phyloP scores from a whole-genome alignment of 2,797 vertebrate genomes.

The Takifugu ocellatus region DNA sequence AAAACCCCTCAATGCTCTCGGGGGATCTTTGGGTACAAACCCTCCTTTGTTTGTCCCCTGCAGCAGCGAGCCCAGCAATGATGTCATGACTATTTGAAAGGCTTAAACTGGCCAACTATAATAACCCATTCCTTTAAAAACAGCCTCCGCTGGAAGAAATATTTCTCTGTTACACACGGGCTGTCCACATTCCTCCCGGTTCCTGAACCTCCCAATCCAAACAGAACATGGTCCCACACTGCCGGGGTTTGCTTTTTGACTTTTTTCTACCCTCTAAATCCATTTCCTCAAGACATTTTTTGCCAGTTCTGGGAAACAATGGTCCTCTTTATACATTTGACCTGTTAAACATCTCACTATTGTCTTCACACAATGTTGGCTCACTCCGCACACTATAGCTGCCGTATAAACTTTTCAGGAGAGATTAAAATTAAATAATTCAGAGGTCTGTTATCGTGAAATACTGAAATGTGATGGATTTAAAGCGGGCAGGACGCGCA shows the following conservation, averaged over 20 bases:
- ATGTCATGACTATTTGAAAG: conserved; percentile 79
- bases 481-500: background rate
- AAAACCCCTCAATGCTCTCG: conserved; percentile 64
- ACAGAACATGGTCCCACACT: conserved; percentile 69
- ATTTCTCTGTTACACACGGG: conserved; percentile 73
- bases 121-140: conserved; percentile 79
- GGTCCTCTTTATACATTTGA: conserved; percentile 58
- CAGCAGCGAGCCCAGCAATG: conserved; percentile 71
- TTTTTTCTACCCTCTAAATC: conserved; percentile 56
- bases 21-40: conserved; percentile 72
- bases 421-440: conserved; percentile 33
- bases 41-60: conserved; percentile 78
- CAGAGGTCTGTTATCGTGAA: conserved; percentile 6
- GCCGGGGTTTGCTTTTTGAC: conserved; percentile 65
- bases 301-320: conserved; percentile 62
- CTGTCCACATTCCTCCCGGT: conserved; percentile 72
- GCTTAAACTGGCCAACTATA: conserved; percentile 80
- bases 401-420: conserved; percentile 26
- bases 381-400: conserved; percentile 35
- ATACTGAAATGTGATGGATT: conserved; percentile 15
- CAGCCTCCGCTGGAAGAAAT: conserved; percentile 72
- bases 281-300: conserved; percentile 70
- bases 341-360: conserved; percentile 45
- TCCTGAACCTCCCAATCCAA: conserved; percentile 79
- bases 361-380: conserved; percentile 55